phyloP scores from a whole-genome alignment of 2,113 vertebrate genomes.

The Pao palembangensis region DNA sequence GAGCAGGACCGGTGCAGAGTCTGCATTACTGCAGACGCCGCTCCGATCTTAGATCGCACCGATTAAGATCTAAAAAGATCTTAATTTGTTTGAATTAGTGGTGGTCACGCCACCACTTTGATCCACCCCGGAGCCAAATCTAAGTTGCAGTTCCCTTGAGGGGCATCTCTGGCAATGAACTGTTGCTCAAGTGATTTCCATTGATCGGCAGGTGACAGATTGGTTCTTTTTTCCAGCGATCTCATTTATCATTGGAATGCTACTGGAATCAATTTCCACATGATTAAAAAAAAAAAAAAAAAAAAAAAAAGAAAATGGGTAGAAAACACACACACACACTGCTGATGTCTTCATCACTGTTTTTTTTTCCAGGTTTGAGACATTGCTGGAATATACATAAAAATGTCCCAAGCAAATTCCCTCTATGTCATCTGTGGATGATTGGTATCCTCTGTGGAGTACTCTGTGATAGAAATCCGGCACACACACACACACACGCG shows the following conservation, averaged over 20 bases:
- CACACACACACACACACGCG: slow-evolving; percentile 19
- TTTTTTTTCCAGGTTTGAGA: slow-evolving; percentile 12
- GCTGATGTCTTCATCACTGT: slow-evolving; percentile 27
- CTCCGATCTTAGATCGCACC: no score
- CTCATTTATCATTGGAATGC: slow-evolving; percentile 50
- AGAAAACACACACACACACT: slow-evolving; percentile 1
- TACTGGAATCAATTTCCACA: slow-evolving; percentile 43
- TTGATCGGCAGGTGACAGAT: slow-evolving; percentile 25
- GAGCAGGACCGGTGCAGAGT: no score
- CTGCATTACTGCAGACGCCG: no score
- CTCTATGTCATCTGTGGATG: slow-evolving; percentile 31
- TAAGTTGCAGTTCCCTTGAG: slow-evolving; percentile 14
- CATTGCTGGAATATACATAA: slow-evolving; percentile 9
- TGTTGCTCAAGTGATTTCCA: slow-evolving; percentile 48
- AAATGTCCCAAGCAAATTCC: slow-evolving; percentile 28
- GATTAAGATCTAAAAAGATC: no score
- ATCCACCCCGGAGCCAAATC: slow-evolving; percentile 20
- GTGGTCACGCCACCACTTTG: slow-evolving; percentile 9
- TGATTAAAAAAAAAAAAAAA: slow-evolving; percentile 23
- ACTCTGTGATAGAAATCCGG: slow-evolving; percentile 13
- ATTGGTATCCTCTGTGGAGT: slow-evolving; percentile 40
- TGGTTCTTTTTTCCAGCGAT: slow-evolving; percentile 22
- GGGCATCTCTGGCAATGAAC: slow-evolving; percentile 23
- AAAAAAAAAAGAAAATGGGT: slow-evolving; percentile 1
- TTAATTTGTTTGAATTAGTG: no score